phyloP scores from a whole-genome alignment of 2,888 invertebrate species.

The Margaritifera margaritifera region DNA sequence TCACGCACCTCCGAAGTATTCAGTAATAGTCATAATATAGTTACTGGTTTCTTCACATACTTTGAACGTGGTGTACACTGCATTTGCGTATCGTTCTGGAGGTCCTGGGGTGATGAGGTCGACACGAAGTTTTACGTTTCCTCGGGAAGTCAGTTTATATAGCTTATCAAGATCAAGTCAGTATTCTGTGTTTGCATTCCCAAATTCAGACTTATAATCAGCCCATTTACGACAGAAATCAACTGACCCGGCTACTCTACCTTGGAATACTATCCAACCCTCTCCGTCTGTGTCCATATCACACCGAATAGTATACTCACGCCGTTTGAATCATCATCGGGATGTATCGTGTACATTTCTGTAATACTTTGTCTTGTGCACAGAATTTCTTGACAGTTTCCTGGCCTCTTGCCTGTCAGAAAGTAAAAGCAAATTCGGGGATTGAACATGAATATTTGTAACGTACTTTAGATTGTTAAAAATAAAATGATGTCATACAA shows the following conservation, averaged over 20 bases:
- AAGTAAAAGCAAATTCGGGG: too few relatives aligned
- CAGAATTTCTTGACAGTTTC: too few relatives aligned
- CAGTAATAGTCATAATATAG: constrained; percentile 10
- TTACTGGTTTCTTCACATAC: constrained; percentile 1
- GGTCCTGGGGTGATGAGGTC: constrained; percentile 10
- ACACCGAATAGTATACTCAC: too few relatives aligned
- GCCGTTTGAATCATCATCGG: too few relatives aligned
- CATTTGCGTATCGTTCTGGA: constrained; percentile 5
- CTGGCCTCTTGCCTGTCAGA: too few relatives aligned
- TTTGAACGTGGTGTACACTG: constrained; percentile 10
- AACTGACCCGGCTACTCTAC: constrained; percentile 8
- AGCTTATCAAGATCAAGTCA: constrained; percentile 21
- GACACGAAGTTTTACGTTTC: constrained; percentile 8
- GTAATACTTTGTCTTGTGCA: too few relatives aligned
- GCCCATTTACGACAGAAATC: constrained; percentile 20
- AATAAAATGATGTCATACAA: too few relatives aligned
- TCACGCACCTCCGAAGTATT: constrained; percentile 14
- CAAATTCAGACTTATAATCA: constrained; percentile 19
- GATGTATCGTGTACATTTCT: too few relatives aligned
- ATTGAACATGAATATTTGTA: too few relatives aligned
- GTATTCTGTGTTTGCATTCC: constrained; percentile 14
- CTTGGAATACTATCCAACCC: constrained; percentile 22
- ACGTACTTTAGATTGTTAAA: too few relatives aligned
- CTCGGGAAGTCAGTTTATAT: constrained; percentile 3
- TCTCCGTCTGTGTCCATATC: constrained; percentile 18